A percentile compares a stretch with the other conserved stretches of the same genome.
Conservation (phyloP, 2,113 vertebrate species). For the Falco punctatus region DNA sequence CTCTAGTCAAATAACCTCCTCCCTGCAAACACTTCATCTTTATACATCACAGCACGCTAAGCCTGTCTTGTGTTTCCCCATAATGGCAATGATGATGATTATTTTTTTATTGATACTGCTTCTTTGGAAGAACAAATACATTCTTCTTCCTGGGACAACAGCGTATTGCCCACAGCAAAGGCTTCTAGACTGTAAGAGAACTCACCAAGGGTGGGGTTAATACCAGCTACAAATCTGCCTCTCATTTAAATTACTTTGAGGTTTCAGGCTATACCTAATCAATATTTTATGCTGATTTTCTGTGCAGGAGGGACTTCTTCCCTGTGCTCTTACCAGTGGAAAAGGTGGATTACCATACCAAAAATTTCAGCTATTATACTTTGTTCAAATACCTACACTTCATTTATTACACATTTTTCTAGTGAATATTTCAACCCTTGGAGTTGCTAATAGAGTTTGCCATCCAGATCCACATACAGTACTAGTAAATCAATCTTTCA, state of each 20-base stretch:
- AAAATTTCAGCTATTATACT: background rate
- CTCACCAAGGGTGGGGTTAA: background rate
- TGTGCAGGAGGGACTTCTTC: background rate
- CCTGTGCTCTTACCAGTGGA: background rate
- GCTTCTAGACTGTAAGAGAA: background rate
- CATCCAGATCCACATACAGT: background rate
- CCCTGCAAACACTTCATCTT: background rate
- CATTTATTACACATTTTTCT: background rate
- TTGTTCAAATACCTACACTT: background rate
- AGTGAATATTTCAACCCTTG: background rate
- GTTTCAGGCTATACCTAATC: background rate
- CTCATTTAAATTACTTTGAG: background rate
- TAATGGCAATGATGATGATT: background rate
- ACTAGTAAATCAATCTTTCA: background rate
- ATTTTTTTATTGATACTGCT: background rate
- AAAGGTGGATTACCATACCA: background rate
- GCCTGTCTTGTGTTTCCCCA: background rate
- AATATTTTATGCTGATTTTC: background rate
- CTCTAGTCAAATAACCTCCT: background rate
- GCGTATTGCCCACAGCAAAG: background rate
- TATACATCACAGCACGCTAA: background rate
- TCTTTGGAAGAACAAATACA: background rate
- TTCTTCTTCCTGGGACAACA: background rate
- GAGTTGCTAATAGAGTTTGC: background rate
- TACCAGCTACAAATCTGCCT: background rate